phyloP scores from a whole-genome alignment of 2,888 invertebrate species.

The Amphimallon solstitiale region DNA sequence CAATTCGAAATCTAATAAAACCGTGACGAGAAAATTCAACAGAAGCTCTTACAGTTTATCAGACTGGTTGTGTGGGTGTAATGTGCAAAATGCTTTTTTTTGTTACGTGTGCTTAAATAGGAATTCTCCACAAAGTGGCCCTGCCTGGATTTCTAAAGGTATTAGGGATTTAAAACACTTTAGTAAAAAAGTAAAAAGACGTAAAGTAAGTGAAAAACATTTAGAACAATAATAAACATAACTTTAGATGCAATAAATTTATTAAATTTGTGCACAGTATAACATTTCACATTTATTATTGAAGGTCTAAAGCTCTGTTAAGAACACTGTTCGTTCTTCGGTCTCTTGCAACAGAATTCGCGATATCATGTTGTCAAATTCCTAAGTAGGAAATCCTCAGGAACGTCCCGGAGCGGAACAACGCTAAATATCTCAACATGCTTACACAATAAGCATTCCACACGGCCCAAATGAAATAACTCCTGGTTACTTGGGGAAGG shows the following conservation, averaged over 20 bases:
- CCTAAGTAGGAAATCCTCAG: constrained; percentile 26
- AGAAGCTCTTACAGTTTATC: too few relatives aligned
- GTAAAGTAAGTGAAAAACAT: too few relatives aligned
- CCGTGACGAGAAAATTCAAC: too few relatives aligned
- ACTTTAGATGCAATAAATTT: neutral
- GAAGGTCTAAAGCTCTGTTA: neutral
- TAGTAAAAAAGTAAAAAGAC: too few relatives aligned
- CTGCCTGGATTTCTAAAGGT: too few relatives aligned
- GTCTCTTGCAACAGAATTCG: neutral
- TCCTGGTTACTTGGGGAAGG: constrained; percentile 24
- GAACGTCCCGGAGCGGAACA: constrained; percentile 10
- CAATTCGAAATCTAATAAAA: too few relatives aligned
- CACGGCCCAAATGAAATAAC: constrained; percentile 24
- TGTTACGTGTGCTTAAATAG: too few relatives aligned
- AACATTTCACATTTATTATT: neutral
- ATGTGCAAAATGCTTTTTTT: too few relatives aligned
- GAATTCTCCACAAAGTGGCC: too few relatives aligned
- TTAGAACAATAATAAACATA: neutral
- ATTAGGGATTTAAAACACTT: too few relatives aligned
- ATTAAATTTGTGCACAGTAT: neutral
- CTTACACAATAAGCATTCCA: constrained; percentile 24
- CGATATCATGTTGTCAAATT: constrained; percentile 25
- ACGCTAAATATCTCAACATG: constrained; percentile 26
- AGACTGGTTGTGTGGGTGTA: too few relatives aligned
- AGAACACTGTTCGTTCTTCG: constrained; percentile 10